These are phyloP conservation scores for Metallyticus violacea DNA, from an alignment of 2,888 invertebrate genomes.

Conservation along the genomic window DNA sequence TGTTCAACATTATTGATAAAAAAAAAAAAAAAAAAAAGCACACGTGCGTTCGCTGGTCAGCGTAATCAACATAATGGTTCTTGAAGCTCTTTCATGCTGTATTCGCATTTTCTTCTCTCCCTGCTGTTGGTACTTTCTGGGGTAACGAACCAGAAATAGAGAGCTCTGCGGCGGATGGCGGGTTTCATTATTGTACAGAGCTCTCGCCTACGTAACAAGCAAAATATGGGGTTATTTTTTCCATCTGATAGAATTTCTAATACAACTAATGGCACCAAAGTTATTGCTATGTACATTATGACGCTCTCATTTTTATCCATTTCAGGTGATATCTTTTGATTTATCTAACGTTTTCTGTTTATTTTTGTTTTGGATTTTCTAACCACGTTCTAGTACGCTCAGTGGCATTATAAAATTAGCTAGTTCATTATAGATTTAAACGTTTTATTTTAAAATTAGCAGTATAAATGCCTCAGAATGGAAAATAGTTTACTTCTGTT, in stretches of 20 bases:
- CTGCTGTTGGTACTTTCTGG: neutral
- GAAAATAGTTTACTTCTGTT: too few species aligned
- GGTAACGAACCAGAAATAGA: neutral
- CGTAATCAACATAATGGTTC: conserved; percentile 9
- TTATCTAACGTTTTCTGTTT: too few species aligned
- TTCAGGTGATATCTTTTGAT: too few species aligned
- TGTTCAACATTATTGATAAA: neutral
- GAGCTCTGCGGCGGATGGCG: neutral
- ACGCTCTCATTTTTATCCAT: too few species aligned
- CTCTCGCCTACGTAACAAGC: neutral
- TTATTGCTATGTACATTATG: neutral
- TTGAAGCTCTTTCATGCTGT: neutral
- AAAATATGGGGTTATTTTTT: neutral
- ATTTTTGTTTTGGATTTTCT: too few species aligned
- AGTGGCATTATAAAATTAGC: too few species aligned
- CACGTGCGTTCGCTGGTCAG: neutral
- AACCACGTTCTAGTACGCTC: too few species aligned
- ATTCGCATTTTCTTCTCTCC: neutral
- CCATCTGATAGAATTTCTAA: neutral
- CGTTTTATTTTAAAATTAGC: too few species aligned
- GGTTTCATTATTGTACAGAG: neutral
- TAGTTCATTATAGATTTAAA: too few species aligned
- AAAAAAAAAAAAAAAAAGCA: neutral
- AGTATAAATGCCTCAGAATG: too few species aligned
- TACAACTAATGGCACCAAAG: neutral